Evolutionary conservation across 1,140 invertebrate genomes (phyloP), one percentile per base, ranked within the genome.

Genomic region (Anadara kagoshimensis): DNA sequence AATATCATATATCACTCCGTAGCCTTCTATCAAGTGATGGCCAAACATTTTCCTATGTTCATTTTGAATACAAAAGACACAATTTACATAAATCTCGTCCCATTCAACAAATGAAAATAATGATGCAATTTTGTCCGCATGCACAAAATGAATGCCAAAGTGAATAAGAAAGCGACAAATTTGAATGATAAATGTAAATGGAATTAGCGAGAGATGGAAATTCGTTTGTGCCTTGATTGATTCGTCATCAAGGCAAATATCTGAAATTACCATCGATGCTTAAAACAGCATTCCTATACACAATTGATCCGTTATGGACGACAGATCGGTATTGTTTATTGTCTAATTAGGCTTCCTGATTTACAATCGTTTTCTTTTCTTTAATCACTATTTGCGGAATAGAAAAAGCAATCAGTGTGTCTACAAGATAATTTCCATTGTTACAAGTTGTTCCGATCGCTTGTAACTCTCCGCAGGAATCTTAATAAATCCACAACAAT

Each of bases 61-160:
- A 66, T 66, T 56, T 44, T 41, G 51, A 66, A 66, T 66, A 56
- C 64, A 56, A 66, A 66, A 66, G 51, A 56, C n/a, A 54, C 24
- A 66, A 44, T 66, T 66, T 56, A 56, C 29, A 66, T 56, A 56
- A 43, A 56, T 56, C 51, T 14, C 16, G 29, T 20, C 22, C 29
- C 16, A 7, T 56, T 4, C 18, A 41, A 22, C 51, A 54, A 49
- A 49, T 66, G 24, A 61, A 61, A 29, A 61, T 61, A 41, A 51
- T 58, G 65, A 68, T 68, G 65, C 65, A 68, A 68, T 57, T 47
- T n/a, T 18, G 41, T 54, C 51, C 20, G 8, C 10, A 29, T n/a
- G 20, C 54, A 54, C 54, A 58, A 58, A 68, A 57, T 11, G 56
- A 44, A 24, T 44, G 22, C 18, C 43, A 10, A 20, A 18, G 43